These are phyloP conservation scores for Globia sparganii DNA, from an alignment of 2,888 invertebrate genomes.

Conservation along the genomic window DNA sequence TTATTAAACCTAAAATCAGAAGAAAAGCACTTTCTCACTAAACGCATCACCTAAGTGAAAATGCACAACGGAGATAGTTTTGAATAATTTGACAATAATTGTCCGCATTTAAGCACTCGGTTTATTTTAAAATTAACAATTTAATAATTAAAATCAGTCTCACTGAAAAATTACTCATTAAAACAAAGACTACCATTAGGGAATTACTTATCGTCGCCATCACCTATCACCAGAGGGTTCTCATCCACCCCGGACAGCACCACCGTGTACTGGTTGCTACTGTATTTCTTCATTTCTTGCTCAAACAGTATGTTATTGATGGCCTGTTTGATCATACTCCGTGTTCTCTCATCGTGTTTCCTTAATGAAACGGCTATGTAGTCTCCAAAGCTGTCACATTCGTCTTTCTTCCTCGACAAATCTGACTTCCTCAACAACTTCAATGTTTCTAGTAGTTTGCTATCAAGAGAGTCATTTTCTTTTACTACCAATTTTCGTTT, in stretches of 20 bases:
- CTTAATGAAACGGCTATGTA: conserved; percentile 85
- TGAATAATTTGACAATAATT: background rate
- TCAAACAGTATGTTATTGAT: conserved; percentile 87
- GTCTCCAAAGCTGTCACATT: conserved; percentile 86
- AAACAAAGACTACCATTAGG: background rate
- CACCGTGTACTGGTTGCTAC: conserved; percentile 74
- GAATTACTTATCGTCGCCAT: conserved; percentile 62
- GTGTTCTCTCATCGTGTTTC: conserved; percentile 85
- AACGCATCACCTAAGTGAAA: background rate
- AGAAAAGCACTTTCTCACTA: background rate
- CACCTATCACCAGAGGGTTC: conserved; percentile 79
- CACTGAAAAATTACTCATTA: conserved; percentile 3
- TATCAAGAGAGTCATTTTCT: conserved; percentile 68
- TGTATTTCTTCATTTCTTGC: conserved; percentile 87
- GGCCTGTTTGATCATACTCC: conserved; percentile 87
- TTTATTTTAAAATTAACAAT: background rate
- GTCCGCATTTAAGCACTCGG: background rate
- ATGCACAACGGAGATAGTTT: background rate
- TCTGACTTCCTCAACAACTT: conserved; percentile 74
- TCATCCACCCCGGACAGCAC: conserved; percentile 76
- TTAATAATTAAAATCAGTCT: conserved; percentile 40
- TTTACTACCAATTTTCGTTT: conserved; percentile 59
- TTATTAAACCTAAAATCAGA: background rate
- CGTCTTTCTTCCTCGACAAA: conserved; percentile 80
- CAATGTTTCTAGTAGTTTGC: conserved; percentile 74